Conservation (phyloP, 2,888 invertebrate species). For the Opisthograptis luteolata region DNA sequence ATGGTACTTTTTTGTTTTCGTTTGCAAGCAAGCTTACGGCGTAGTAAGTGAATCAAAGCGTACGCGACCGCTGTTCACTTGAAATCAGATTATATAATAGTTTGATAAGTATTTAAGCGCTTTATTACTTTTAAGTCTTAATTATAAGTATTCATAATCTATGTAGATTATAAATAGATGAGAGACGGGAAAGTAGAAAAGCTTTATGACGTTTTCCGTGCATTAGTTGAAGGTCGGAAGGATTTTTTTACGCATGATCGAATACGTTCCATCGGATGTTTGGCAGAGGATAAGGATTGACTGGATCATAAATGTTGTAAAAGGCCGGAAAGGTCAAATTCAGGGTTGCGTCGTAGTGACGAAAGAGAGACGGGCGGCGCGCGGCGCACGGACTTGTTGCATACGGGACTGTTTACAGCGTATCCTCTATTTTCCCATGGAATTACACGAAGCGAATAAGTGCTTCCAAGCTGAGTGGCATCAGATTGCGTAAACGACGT, state of each 20-base stretch:
- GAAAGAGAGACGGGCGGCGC: too few species aligned
- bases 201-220: too few species aligned
- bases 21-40: constrained; percentile 54
- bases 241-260: constrained; percentile 39
- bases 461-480: constrained; percentile 42
- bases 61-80: constrained; percentile 31
- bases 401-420: constrained; percentile 62
- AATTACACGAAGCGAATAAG: constrained; percentile 24
- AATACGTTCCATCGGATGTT: constrained; percentile 37
- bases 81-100: too few species aligned
- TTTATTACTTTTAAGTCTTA: constrained; percentile 29
- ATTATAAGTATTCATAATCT: too few species aligned
- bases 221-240: too few species aligned
- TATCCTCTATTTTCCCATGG: constrained; percentile 49
- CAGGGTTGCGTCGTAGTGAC: constrained; percentile 27
- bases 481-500: constrained; percentile 43
- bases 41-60: constrained; percentile 49
- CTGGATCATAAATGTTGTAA: constrained; percentile 55
- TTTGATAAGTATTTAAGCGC: too few species aligned
- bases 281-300: constrained; percentile 47
- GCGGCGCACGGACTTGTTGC: constrained; percentile 71
- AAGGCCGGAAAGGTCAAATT: constrained; percentile 59
- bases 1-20: constrained; percentile 64
- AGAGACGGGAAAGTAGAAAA: too few species aligned
- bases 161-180: too few species aligned